Percentiles rank a stretch among this genome's conserved stretches.
These are phyloP conservation scores for Gobius niger DNA, from an alignment of 2,113 vertebrate genomes.

Conservation along the genomic window DNA sequence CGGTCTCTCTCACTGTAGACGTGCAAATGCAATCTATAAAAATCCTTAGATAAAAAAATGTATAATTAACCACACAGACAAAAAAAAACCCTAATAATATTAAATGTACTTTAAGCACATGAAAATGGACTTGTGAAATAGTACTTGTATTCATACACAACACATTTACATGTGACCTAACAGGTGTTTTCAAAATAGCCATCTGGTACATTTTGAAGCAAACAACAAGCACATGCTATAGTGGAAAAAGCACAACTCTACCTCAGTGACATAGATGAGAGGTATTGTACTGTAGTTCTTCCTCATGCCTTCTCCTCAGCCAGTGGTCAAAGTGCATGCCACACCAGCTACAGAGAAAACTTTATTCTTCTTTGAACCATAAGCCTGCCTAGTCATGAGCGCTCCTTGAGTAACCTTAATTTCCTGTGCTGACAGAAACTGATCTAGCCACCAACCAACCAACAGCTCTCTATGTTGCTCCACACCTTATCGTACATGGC, in stretches of 20 bases:
- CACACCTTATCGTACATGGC: background rate
- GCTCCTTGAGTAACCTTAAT: conserved; percentile 53
- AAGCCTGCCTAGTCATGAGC: conserved; percentile 17
- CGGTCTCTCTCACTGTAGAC: conserved; percentile 8
- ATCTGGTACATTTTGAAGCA: too few relatives aligned
- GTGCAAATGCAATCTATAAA: background rate
- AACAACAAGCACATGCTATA: too few relatives aligned
- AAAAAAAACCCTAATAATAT: background rate
- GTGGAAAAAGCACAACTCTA: conserved; percentile 41
- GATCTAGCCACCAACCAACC: conserved; percentile 20
- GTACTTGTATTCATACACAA: background rate
- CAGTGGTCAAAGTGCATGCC: conserved; percentile 57
- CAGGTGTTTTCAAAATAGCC: too few relatives aligned
- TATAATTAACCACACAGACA: background rate
- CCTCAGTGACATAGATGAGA: conserved; percentile 72
- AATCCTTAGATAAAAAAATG: background rate
- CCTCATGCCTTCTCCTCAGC: conserved; percentile 66
- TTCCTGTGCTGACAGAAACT: conserved; percentile 46
- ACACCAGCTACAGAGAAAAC: conserved; percentile 21
- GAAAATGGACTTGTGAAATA: too few relatives aligned
- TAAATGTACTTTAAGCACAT: background rate
- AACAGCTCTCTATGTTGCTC: background rate
- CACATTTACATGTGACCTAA: background rate
- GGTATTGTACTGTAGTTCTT: conserved; percentile 65
- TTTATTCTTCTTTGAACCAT: conserved; percentile 39